phyloP scores from a whole-genome alignment of 2,888 invertebrate species.

The Perizoma affinitatum region DNA sequence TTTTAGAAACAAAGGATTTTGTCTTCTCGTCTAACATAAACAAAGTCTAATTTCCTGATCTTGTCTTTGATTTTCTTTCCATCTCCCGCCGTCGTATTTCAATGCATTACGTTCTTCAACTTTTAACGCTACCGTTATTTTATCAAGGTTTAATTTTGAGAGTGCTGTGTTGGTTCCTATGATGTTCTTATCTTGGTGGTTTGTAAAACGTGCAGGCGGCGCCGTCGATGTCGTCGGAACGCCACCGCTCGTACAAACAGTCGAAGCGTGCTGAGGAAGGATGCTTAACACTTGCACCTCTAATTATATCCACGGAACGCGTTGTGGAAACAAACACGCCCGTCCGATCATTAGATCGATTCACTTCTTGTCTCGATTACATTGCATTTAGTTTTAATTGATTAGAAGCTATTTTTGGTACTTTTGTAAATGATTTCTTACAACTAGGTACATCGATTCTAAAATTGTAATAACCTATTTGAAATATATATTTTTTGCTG shows the following conservation, averaged over 20 bases:
- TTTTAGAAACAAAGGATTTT: slow-evolving; percentile 71
- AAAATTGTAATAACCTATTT: too few species aligned
- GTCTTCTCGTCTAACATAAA: slow-evolving; percentile 74
- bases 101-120: slow-evolving; percentile 24
- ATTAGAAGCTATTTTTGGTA: slow-evolving; percentile 5
- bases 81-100: slow-evolving; percentile 23
- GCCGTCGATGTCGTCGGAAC: slow-evolving; percentile 76
- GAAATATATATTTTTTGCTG: too few species aligned
- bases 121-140: slow-evolving; percentile 37
- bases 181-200: slow-evolving; percentile 49
- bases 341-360: slow-evolving; percentile 41
- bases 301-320: slow-evolving; percentile 76
- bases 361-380: slow-evolving; percentile 35
- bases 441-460: too few species aligned
- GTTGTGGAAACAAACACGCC: slow-evolving; percentile 69
- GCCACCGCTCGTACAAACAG: slow-evolving; percentile 72
- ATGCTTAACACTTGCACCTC: slow-evolving; percentile 79
- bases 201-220: slow-evolving; percentile 76
- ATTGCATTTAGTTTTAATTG: slow-evolving; percentile 27
- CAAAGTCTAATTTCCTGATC: slow-evolving; percentile 80
- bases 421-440: too few species aligned
- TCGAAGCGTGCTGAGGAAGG: slow-evolving; percentile 78
- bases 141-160: slow-evolving; percentile 40
- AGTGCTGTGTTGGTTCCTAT: slow-evolving; percentile 42
- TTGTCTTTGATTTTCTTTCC: slow-evolving; percentile 54